These are phyloP conservation scores for Drosophila tropicalis DNA, from an alignment of 1,140 invertebrate species.

Conservation along the genomic window DNA sequence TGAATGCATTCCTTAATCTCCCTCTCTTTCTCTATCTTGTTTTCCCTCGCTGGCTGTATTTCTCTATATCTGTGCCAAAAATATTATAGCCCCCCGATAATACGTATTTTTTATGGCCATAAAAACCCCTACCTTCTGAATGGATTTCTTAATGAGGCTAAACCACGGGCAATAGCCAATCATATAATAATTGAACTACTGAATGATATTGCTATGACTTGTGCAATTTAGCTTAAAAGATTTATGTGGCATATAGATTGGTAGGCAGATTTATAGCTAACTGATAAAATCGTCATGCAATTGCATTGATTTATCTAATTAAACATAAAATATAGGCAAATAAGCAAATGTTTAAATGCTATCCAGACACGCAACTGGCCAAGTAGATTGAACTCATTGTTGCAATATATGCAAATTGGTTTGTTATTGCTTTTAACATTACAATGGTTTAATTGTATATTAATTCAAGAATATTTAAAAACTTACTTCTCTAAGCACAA, in stretches of 20 bases:
- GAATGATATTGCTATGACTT: slow-evolving; percentile 6
- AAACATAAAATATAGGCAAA: background rate
- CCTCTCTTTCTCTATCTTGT: no score
- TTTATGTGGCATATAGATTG: slow-evolving; percentile 66
- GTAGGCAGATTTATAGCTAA: slow-evolving; percentile 50
- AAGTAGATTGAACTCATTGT: background rate
- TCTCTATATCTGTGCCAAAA: slow-evolving; percentile 16
- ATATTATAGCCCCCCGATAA: slow-evolving; percentile 68
- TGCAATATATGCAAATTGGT: background rate
- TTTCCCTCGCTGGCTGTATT: background rate
- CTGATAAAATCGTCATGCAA: slow-evolving; percentile 26
- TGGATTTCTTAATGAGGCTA: slow-evolving; percentile 75
- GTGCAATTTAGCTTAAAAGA: slow-evolving; percentile 50
- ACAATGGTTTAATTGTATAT: no score
- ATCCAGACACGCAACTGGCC: background rate
- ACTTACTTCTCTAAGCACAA: no score
- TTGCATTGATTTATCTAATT: slow-evolving; percentile 57
- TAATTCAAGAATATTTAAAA: no score
- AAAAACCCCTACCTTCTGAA: slow-evolving; percentile 15
- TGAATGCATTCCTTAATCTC: no score
- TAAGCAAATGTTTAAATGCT: slow-evolving; percentile 1
- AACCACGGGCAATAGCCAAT: slow-evolving; percentile 27
- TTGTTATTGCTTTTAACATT: no score
- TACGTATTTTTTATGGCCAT: slow-evolving; percentile 56
- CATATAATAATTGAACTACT: slow-evolving; percentile 17